Evolutionary conservation across 35 echinoderm and acorn worm species (phyloP), one percentile per base, ranked within the genome.

Genomic region (Patiria miniata): DNA sequence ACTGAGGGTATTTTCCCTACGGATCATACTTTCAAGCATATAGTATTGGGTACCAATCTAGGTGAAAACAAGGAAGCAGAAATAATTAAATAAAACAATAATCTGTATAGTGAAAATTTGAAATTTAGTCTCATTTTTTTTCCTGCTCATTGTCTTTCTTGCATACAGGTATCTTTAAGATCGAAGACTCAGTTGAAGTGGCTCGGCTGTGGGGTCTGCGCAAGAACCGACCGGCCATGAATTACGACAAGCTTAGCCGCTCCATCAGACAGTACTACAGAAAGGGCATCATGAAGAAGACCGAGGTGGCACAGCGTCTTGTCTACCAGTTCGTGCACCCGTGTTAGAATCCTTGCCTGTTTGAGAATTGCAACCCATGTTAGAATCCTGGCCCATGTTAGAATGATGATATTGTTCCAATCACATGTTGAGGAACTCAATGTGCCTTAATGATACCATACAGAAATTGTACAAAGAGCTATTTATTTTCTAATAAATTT

Each of bases 251-350:
- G 59, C 89, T 99, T 21, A 95, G 93, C 34, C 92, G 96, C 26
- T 99, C 96, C 1, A 99, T 99, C 82, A 65, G 96, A 16, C 96
- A 99, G 76, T 99, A 99, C 86, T 99, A 99, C 90, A 89, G 79
- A 53, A 99, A 99, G 77, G 88, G 85, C 0, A 99, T 99, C 61
- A 99, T 99, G 96, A 99, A 99, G 83, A 99, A 99, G 53, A 99
- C 96, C 0, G 95, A 98, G 47, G 87, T 94, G 5, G 91, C 96
- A 55, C 96, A 99, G 37, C 61, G 96, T 44, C 83, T 99, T 53
- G 96, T 99, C 26, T 99, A 99, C 78, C 96, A 99, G 76, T 99
- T 99, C 77, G 96, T 99, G 34, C 40, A 92, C 37, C 96, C 96
- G 32, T 95, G 87, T 61, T 93, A 91, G 60, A 47, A 83, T 2